Percentiles rank a stretch among this genome's conserved stretches.
Conservation (phyloP, 2,797 vertebrate genomes). For the Notolabrus celidotus region DNA sequence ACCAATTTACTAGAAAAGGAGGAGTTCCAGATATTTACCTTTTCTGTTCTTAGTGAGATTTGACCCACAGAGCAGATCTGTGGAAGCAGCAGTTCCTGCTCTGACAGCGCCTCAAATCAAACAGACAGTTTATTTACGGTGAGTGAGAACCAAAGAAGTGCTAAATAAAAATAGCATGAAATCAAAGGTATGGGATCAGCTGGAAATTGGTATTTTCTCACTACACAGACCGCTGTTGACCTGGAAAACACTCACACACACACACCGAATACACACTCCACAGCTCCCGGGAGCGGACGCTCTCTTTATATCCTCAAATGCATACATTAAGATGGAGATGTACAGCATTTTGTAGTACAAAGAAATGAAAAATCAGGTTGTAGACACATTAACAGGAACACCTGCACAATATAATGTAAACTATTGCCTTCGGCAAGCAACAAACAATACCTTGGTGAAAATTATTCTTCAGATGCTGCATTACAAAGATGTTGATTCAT, state of each 20-base stretch:
- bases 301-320: slow-evolving; percentile 70
- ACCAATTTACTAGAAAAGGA: background rate
- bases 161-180: slow-evolving; percentile 60
- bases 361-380: slow-evolving; percentile 46
- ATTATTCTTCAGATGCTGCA: slow-evolving; percentile 5
- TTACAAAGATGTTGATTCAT: slow-evolving; percentile 8
- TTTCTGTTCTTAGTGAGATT: slow-evolving; percentile 13
- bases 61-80: background rate
- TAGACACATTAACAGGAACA: slow-evolving; percentile 54
- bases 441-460: background rate
- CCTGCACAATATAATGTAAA: slow-evolving; percentile 33
- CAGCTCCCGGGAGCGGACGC: slow-evolving; percentile 45
- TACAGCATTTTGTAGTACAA: slow-evolving; percentile 50
- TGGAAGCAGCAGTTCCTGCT: slow-evolving; percentile 27
- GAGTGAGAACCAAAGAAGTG: slow-evolving; percentile 44
- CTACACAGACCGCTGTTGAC: slow-evolving; percentile 46
- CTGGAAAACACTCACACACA: slow-evolving; percentile 57
- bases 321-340: slow-evolving; percentile 65
- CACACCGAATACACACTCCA: slow-evolving; percentile 21
- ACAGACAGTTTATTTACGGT: slow-evolving; percentile 50
- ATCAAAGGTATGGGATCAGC: slow-evolving; percentile 59
- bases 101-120: slow-evolving; percentile 51
- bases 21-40: slow-evolving; percentile 13
- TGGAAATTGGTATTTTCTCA: slow-evolving; percentile 64
- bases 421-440: background rate